Evolutionary conservation across 2,113 vertebrate genomes (phyloP).

Genomic region (Gallinago media): DNA sequence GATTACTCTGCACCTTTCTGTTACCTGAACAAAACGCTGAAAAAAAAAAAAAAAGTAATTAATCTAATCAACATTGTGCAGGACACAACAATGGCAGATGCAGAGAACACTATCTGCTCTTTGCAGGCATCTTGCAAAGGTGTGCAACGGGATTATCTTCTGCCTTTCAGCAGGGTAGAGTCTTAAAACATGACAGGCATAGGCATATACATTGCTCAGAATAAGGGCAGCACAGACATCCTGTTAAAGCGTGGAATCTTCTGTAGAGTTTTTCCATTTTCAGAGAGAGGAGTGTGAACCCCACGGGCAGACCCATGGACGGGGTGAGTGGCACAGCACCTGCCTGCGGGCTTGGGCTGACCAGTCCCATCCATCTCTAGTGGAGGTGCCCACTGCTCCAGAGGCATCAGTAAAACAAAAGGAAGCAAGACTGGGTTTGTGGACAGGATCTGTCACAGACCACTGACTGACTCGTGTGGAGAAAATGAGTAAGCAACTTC

Average conservation of each 20-base stretch:
- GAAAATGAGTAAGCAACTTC: not conserved
- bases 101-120: not conserved
- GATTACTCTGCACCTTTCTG: not conserved
- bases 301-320: accelerated
- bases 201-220: not conserved
- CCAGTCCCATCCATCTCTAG: not conserved
- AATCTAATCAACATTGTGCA: not conserved
- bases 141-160: not conserved
- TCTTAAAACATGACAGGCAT: not conserved
- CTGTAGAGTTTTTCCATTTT: not conserved
- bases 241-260: not conserved
- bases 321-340: not conserved
- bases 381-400: not conserved
- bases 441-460: not conserved
- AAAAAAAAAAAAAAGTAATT: not conserved
- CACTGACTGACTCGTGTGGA: not conserved
- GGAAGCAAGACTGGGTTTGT: not conserved
- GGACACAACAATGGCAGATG: not conserved
- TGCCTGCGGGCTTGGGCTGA: not conserved
- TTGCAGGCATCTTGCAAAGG: not conserved
- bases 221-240: not conserved
- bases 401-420: not conserved
- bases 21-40: not conserved
- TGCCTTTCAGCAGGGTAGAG: not conserved
- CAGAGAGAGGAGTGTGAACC: not conserved